Evolutionary conservation across 2,888 invertebrate species (phyloP).

Genomic region (Cataglyphis livida): DNA sequence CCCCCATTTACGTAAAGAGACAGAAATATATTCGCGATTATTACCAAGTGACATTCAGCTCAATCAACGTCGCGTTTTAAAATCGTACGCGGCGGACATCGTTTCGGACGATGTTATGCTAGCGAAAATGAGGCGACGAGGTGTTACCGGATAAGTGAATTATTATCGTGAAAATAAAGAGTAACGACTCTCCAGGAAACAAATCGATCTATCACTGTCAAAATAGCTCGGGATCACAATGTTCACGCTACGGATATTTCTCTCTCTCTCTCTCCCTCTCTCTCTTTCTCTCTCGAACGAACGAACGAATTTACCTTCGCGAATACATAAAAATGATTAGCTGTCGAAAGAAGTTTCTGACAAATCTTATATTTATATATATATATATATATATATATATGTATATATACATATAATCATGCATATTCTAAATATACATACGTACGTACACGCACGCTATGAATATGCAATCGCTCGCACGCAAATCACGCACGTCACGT

Average conservation of each 20-base stretch:
- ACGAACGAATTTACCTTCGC: not conserved
- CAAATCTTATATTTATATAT: too few relatives aligned
- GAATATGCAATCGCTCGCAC: not conserved
- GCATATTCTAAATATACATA: not conserved
- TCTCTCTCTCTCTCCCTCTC: conserved; percentile 17
- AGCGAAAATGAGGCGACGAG: conserved; percentile 62
- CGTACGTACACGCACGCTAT: not conserved
- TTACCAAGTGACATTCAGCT: conserved; percentile 6
- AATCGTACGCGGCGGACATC: not conserved
- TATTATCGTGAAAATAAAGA: conserved; percentile 72
- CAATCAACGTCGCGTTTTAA: conserved; percentile 22
- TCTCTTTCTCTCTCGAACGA: not conserved
- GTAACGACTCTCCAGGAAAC: conserved; percentile 62
- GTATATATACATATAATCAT: too few relatives aligned
- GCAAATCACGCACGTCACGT: not conserved
- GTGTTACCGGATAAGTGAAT: conserved; percentile 63
- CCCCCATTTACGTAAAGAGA: conserved; percentile 30
- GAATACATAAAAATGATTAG: conserved; percentile 1
- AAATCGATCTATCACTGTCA: conserved; percentile 73
- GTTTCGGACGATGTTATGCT: not conserved
- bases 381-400: too few relatives aligned
- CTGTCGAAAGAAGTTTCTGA: too few relatives aligned
- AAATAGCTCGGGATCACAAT: conserved; percentile 67
- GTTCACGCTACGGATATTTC: not conserved
- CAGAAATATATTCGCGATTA: conserved; percentile 34